Base-by-base conservation (phyloP, 2,797 vertebrate species). In the Nyctibius grandis region DNA sequence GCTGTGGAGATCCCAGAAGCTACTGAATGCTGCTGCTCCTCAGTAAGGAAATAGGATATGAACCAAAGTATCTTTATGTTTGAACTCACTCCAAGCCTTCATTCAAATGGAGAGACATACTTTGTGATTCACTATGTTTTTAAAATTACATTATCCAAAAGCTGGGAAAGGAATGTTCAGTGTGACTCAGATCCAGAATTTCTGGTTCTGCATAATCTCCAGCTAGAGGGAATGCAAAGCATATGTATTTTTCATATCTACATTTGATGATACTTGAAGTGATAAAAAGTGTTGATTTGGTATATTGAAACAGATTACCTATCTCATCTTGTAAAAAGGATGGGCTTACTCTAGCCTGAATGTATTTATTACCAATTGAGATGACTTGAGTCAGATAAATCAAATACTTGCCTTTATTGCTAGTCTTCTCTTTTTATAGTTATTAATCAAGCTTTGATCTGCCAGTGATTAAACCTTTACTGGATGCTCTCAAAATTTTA, bases 111-210 rank as follows among this genome's bases (percentile, higher is more conserved):
- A 94, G 67, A 87, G 47, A 36, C 51, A 56, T 85, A 44, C 19
- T 93, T 95, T 33, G 63, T 90, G 88, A 96, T 95, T 95, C 85
- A 95, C 56, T 83, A 9, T 73, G 40, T 76, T 95, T 95, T 92
- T 67, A 70, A 89, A 90, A 69, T 75, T 0, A 69, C 61, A 69
- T 84, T 86, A 69, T 88, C 76, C 79, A 81, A 94, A 93, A 90
- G 22, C 88, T 78, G 59, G 61, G 77, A 93, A 84, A 91, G 63
- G 70, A 96, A 87, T 34, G 26, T 75, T 95, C 53, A 60, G 2
- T 25, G 20, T 76, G 83, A 91, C 64, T 48, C 31, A 91, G 15
- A 60, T 94, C 87, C 92, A 96, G 59, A 81, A 47, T 83, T 85
- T 81, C 51, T 85, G 33, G 65, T 88, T 87, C 83, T 82, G 47